These are phyloP conservation scores for Corythaeola cristata DNA, from an alignment of 2,113 vertebrate species.

Conservation along the genomic window DNA sequence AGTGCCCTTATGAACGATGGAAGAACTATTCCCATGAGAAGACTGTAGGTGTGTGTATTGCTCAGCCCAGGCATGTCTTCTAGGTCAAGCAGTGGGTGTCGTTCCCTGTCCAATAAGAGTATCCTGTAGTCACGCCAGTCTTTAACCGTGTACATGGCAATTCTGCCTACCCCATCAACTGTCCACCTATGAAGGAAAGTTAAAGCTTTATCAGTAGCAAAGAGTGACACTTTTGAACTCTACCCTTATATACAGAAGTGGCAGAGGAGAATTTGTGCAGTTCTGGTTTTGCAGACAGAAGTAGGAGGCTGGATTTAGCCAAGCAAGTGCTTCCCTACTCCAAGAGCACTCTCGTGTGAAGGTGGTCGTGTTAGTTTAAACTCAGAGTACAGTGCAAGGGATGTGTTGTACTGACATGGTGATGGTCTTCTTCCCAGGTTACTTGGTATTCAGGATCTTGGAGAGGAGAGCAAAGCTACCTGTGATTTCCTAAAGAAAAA, in stretches of 20 bases:
- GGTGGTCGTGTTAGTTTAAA: not conserved
- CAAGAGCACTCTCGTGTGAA: not conserved
- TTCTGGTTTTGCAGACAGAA: not conserved
- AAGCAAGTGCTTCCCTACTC: not conserved
- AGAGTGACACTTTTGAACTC: not conserved
- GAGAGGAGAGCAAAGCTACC: not conserved
- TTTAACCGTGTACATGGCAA: not conserved
- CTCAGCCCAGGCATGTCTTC: not conserved
- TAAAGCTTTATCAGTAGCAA: not conserved
- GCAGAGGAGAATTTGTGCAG: not conserved
- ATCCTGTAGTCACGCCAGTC: not conserved
- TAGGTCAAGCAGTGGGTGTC: conserved; percentile 10
- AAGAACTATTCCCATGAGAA: conserved; percentile 31
- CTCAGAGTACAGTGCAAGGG: not conserved
- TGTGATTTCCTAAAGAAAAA: not conserved
- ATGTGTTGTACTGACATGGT: not conserved
- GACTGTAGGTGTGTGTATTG: not conserved
- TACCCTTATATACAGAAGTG: not conserved
- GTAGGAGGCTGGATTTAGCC: not conserved
- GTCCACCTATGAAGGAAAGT: not conserved
- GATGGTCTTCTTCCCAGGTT: not conserved
- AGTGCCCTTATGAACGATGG: not conserved
- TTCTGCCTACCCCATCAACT: not conserved
- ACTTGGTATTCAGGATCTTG: not conserved
- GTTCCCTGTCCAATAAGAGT: not conserved